Conservation (phyloP, 2,797 vertebrate genomes). For the Tinamus major region DNA sequence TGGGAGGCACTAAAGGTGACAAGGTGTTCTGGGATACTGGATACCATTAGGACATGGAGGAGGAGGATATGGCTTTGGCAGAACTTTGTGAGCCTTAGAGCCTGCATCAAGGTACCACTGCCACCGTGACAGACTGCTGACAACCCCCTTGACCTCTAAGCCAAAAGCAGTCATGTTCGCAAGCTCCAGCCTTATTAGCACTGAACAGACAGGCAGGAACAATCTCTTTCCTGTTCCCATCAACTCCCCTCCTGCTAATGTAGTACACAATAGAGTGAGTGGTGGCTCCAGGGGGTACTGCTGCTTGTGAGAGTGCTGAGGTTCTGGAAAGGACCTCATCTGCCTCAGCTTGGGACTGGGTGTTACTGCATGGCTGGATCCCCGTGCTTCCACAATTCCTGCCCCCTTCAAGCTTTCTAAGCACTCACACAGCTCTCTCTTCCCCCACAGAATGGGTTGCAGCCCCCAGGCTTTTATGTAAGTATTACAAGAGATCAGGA, state of each 20-base stretch:
- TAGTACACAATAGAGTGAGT: background rate
- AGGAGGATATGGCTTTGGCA: background rate
- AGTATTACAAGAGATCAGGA: background rate
- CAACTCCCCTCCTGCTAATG: background rate
- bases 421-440: background rate
- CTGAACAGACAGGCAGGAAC: background rate
- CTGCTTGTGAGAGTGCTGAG: background rate
- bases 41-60: background rate
- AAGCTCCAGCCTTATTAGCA: background rate
- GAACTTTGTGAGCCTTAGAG: background rate
- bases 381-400: background rate
- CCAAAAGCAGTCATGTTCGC: background rate
- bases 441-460: background rate
- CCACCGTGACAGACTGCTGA: background rate
- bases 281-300: background rate
- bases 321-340: background rate
- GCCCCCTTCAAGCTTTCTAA: background rate
- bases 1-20: background rate
- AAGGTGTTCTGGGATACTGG: background rate
- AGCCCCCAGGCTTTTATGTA: background rate
- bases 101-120: background rate
- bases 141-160: background rate
- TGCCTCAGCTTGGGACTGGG: background rate
- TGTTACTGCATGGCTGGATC: too few relatives aligned
- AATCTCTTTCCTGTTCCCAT: background rate